A percentile compares a stretch with the other conserved stretches of the same genome.
phyloP scores from a whole-genome alignment of 2,113 vertebrate genomes.

The Dasyprocta punctata region DNA sequence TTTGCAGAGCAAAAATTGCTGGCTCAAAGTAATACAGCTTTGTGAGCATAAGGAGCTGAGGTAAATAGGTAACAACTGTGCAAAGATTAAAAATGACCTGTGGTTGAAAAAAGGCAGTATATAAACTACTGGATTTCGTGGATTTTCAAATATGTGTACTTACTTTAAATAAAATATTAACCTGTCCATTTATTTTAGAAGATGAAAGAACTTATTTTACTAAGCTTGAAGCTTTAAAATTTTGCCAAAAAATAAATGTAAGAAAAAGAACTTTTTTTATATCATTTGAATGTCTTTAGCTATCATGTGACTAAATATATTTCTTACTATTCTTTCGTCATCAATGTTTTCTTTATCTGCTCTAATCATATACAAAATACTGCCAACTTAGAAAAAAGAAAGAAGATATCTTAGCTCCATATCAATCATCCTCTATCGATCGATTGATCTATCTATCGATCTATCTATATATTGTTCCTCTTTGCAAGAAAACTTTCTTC shows the following conservation, averaged over 20 bases:
- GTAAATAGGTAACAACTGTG: not conserved
- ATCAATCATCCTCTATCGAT: not conserved
- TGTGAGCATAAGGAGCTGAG: not conserved
- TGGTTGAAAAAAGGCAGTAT: not conserved
- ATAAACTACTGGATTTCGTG: not conserved
- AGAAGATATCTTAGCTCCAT: not conserved
- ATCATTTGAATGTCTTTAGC: not conserved
- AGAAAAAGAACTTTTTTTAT: not conserved
- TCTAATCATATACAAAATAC: not conserved
- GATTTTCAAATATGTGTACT: not conserved
- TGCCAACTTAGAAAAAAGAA: not conserved
- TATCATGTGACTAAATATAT: not conserved
- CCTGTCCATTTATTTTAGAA: not conserved
- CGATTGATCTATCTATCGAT: not conserved
- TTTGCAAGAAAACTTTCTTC: not conserved
- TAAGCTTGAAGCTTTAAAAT: not conserved
- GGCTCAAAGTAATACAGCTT: not conserved
- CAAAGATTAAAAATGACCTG: not conserved
- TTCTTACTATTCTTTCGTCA: not conserved
- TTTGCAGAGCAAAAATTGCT: not conserved
- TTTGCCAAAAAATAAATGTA: not conserved
- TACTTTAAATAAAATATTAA: conserved; percentile 5
- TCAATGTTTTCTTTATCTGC: not conserved
- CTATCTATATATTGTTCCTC: not conserved
- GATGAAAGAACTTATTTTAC: not conserved